Conservation (phyloP, 1,140 invertebrate species). For the Magallana gigas region DNA sequence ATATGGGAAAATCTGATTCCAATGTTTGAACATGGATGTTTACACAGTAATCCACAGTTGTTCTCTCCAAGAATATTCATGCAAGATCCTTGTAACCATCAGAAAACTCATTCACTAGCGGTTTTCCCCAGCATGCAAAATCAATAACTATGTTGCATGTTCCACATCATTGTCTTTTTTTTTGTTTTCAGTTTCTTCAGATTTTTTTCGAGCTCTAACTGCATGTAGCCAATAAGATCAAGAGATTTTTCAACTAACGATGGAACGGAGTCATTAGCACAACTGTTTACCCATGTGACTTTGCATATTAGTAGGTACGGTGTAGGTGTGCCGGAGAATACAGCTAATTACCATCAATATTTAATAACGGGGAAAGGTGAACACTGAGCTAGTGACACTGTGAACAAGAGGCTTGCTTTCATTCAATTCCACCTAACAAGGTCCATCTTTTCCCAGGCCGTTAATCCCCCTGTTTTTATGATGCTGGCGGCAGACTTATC, state of each 20-base stretch:
- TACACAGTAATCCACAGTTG: conserved; percentile 32
- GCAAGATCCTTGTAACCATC: not conserved
- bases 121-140: conserved; percentile 20
- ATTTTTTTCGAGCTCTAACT: conserved; percentile 10
- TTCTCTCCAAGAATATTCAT: conserved; percentile 29
- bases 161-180: not conserved
- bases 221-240: not conserved
- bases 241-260: conserved; percentile 1
- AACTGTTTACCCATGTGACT: conserved; percentile 14
- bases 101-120: not conserved
- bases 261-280: not conserved
- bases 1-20: conserved; percentile 18
- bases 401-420: not conserved
- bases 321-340: conserved; percentile 3
- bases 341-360: conserved; percentile 31
- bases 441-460: conserved; percentile 26
- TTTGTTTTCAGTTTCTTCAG: not conserved
- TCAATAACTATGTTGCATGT: conserved; percentile 28
- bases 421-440: not conserved
- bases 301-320: conserved; percentile 18
- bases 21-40: conserved; percentile 29
- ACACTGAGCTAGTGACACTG: not conserved
- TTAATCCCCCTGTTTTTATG: not conserved
- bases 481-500: conserved; percentile 17
- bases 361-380: not conserved